Conservation (phyloP, 2,113 vertebrate species). For the Plecotus auritus region DNA sequence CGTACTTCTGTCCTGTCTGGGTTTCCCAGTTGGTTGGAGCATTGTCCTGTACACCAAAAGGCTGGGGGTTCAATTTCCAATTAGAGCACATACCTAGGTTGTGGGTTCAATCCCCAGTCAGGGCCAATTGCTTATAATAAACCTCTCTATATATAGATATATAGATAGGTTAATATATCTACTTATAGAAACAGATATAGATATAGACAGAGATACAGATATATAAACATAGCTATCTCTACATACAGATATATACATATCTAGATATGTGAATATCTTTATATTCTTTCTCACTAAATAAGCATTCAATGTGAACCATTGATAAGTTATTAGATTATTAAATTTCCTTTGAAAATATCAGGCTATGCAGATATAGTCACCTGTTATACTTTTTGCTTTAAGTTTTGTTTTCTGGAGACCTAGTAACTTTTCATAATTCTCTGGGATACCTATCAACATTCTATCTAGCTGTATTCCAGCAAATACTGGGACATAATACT, state of each 20-base stretch:
- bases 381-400: background rate
- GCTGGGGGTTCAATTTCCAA: too few species aligned
- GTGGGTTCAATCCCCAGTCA: too few species aligned
- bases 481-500: background rate
- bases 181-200: background rate
- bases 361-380: background rate
- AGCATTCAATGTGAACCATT: background rate
- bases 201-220: background rate
- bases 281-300: background rate
- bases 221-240: background rate
- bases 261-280: background rate
- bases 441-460: background rate
- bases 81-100: too few species aligned
- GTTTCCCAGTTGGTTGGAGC: too few species aligned
- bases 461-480: background rate
- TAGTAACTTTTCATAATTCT: background rate
- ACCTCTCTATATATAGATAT: background rate
- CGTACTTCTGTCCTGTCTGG: background rate
- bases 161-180: background rate
- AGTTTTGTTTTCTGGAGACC: background rate
- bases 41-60: too few species aligned
- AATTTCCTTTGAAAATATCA: background rate
- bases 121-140: background rate
- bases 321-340: background rate
- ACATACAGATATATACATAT: background rate